A percentile compares a stretch with the other conserved stretches of the same genome.
Conservation (phyloP, 2,113 vertebrate genomes). For the Lasiurus borealis region DNA sequence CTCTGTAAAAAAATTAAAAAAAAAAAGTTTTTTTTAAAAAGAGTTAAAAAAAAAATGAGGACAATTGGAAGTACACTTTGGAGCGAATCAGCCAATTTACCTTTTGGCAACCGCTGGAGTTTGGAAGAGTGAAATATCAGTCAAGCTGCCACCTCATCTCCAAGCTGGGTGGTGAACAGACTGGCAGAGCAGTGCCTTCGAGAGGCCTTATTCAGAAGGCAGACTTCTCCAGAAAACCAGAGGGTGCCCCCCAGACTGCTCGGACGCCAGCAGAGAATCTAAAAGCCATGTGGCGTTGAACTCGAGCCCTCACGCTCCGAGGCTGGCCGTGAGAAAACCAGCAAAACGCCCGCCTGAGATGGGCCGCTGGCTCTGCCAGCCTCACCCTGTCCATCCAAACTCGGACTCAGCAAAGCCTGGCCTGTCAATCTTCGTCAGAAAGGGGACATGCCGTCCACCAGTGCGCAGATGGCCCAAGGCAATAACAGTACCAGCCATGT, state of each 20-base stretch:
- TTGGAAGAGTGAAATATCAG: constrained; percentile 15
- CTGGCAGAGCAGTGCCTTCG: not conserved
- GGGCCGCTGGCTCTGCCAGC: not conserved
- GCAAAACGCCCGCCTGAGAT: not conserved
- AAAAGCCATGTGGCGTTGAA: not conserved
- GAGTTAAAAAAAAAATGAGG: too few relatives aligned
- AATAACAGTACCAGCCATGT: not conserved
- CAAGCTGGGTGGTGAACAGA: not conserved
- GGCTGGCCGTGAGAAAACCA: not conserved
- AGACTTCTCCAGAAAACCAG: not conserved
- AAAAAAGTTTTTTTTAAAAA: too few relatives aligned
- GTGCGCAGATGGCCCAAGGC: not conserved
- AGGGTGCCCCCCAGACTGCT: not conserved
- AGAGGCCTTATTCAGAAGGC: not conserved
- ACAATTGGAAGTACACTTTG: constrained; percentile 4
- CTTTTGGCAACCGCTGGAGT: not conserved
- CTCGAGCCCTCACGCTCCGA: not conserved
- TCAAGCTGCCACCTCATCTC: not conserved
- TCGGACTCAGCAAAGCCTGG: not conserved
- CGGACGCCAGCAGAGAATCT: not conserved
- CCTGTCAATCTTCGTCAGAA: not conserved
- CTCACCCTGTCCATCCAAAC: not conserved
- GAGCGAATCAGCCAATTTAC: not conserved
- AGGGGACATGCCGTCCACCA: not conserved
- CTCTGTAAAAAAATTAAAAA: too few relatives aligned